Conservation (phyloP, 1,140 invertebrate genomes). For the Onthophagus taurus region DNA sequence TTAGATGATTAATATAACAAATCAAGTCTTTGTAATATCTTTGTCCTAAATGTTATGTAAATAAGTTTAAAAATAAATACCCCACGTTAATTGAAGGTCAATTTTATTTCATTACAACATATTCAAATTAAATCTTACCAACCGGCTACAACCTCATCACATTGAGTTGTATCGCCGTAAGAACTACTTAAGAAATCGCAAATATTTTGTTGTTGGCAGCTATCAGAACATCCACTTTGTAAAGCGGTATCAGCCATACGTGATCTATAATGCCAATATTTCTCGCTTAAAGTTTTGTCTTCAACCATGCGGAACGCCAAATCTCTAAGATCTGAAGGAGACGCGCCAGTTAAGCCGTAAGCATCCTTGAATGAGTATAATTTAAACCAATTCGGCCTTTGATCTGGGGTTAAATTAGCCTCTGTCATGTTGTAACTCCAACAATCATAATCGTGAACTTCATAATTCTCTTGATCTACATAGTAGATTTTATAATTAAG, state of each 20-base stretch:
- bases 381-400: constrained; percentile 20
- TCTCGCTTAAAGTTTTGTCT: constrained; percentile 26
- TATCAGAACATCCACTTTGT: constrained; percentile 41
- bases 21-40: too few species aligned
- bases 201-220: constrained; percentile 47
- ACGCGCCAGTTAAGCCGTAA: constrained; percentile 40
- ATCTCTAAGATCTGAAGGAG: constrained; percentile 39
- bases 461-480: constrained; percentile 10
- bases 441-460: constrained; percentile 19
- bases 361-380: constrained; percentile 21
- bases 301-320: constrained; percentile 39
- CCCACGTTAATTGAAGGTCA: too few species aligned
- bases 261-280: constrained; percentile 24
- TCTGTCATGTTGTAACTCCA: constrained; percentile 19
- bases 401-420: constrained; percentile 13
- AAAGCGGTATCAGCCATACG: constrained; percentile 42
- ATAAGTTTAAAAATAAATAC: too few species aligned
- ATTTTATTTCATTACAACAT: too few species aligned
- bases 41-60: too few species aligned
- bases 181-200: constrained; percentile 48
- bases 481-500: constrained; percentile 20
- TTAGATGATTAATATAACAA: too few species aligned
- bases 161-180: constrained; percentile 44
- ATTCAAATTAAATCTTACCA: constrained; percentile 6
- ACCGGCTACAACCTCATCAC: constrained; percentile 38